Conservation (phyloP, 2,888 invertebrate species). For the Parelbella ahira region DNA sequence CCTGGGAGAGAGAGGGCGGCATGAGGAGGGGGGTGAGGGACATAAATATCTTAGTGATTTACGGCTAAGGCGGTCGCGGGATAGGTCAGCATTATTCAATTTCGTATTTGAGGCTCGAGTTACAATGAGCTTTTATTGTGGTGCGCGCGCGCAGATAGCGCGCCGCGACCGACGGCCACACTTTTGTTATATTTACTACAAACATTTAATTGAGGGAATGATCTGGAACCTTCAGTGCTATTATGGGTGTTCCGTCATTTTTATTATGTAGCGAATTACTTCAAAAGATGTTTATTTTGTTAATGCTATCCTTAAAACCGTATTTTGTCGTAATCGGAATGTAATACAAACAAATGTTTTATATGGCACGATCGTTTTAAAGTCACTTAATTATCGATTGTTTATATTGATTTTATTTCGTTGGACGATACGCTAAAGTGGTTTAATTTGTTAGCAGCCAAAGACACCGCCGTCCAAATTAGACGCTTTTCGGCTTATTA, state of each 20-base stretch:
- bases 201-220: too few species aligned
- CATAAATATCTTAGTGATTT: constrained; percentile 81
- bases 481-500: constrained; percentile 78
- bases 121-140: constrained; percentile 78
- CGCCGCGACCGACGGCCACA: constrained; percentile 40
- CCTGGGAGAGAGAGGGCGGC: constrained; percentile 46
- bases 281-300: too few species aligned
- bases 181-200: constrained; percentile 50
- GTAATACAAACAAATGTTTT: too few species aligned
- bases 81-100: constrained; percentile 81
- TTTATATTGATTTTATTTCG: constrained; percentile 74
- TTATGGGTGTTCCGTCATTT: too few species aligned
- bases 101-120: constrained; percentile 79
- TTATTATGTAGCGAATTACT: constrained; percentile 35
- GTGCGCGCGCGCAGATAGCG: constrained; percentile 69
- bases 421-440: constrained; percentile 76
- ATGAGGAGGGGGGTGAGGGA: constrained; percentile 59
- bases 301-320: too few species aligned
- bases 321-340: too few species aligned
- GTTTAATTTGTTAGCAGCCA: constrained; percentile 75
- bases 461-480: constrained; percentile 77
- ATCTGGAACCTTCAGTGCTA: too few species aligned
- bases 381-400: constrained; percentile 76
- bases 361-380: constrained; percentile 60
- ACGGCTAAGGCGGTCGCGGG: constrained; percentile 77